These are phyloP conservation scores for Eucera pruinosa DNA, from an alignment of 2,888 invertebrate genomes.

Conservation along the genomic window DNA sequence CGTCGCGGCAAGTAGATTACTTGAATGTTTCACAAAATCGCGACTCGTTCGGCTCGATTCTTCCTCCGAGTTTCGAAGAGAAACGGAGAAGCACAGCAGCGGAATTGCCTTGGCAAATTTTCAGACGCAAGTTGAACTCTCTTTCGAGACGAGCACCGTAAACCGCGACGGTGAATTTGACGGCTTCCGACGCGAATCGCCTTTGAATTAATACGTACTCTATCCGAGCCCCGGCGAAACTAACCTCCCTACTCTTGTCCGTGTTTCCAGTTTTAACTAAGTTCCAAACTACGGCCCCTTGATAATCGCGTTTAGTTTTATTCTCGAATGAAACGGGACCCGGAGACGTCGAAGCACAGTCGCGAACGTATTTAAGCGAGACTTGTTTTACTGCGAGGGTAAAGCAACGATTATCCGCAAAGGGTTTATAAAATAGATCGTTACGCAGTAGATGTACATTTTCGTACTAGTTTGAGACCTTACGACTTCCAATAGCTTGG, in stretches of 20 bases:
- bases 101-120: not conserved
- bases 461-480: too few relatives aligned
- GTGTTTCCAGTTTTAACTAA: conserved; percentile 1
- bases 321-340: too few relatives aligned
- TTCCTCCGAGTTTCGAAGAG: too few relatives aligned
- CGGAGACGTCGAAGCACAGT: too few relatives aligned
- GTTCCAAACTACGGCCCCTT: not conserved
- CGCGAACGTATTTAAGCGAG: too few relatives aligned
- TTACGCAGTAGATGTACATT: too few relatives aligned
- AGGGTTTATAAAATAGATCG: too few relatives aligned
- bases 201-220: conserved; percentile 4
- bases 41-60: too few relatives aligned
- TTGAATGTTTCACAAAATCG: conserved; percentile 44
- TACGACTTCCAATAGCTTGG: too few relatives aligned
- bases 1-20: conserved; percentile 20
- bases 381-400: too few relatives aligned
- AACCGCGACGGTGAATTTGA: conserved; percentile 9
- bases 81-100: too few relatives aligned
- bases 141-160: not conserved
- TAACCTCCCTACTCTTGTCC: not conserved
- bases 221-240: conserved; percentile 1
- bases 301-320: not conserved
- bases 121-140: not conserved
- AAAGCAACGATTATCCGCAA: too few relatives aligned
- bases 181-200: conserved; percentile 1